Percentiles rank a stretch among this genome's conserved stretches.
phyloP scores from a whole-genome alignment of 2,797 vertebrate species.

The Stomatorhinus walkeri region DNA sequence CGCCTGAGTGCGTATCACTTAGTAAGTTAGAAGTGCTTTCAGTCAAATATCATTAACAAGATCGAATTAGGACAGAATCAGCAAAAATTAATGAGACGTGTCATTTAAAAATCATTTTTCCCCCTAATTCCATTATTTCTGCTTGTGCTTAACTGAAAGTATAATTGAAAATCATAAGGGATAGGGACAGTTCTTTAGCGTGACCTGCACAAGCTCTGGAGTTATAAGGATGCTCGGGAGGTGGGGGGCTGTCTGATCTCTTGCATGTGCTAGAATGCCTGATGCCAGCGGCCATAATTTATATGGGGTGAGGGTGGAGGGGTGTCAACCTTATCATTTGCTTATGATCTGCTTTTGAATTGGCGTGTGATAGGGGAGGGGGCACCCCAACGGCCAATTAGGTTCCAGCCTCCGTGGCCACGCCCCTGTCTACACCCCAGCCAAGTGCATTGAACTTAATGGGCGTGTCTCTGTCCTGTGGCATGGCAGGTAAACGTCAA shows the following conservation, averaged over 20 bases:
- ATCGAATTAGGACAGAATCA: constrained; percentile 8
- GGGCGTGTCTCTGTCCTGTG: not conserved
- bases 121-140: constrained; percentile 7
- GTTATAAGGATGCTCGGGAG: not conserved
- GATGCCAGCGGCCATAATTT: not conserved
- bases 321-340: not conserved
- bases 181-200: not conserved
- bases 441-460: not conserved
- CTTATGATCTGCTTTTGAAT: not conserved
- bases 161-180: constrained; percentile 6
- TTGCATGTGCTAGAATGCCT: not conserved
- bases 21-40: constrained; percentile 1
- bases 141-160: not conserved
- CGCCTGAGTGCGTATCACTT: not conserved
- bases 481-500: not conserved
- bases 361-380: not conserved
- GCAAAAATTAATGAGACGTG: constrained; percentile 12
- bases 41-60: constrained; percentile 14
- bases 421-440: not conserved
- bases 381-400: not conserved
- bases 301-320: not conserved
- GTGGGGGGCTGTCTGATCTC: not conserved
- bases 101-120: constrained; percentile 14
- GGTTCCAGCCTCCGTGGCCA: not conserved
- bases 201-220: not conserved